Evolutionary conservation across 2,797 vertebrate species (phyloP), one percentile per base, ranked within the genome.

Genomic region (Mastacembelus armatus): DNA sequence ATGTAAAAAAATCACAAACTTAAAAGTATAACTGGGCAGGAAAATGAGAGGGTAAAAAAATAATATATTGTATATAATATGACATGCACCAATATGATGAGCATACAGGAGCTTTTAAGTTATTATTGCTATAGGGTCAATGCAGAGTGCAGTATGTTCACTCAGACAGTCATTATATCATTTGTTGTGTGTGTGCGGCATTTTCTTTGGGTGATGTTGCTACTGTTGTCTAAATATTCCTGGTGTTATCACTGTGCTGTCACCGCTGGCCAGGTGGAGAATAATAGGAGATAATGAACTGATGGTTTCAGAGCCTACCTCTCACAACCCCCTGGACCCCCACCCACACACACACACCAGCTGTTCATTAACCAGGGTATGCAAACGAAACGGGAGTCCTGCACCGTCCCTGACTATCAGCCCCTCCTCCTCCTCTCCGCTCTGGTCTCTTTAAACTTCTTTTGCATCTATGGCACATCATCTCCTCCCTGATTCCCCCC

Each of bases 331-430:
- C n/a, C 7, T 39, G 18, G 35, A 55, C 62, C 50, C 50, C 26
- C 65, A 44, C 61, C 22, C 47, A 24, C 62, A 24, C 57, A 39
- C 65, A 40, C 67, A 26, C 73, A 92, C 91, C 91, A 93, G 91
- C 92, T 95, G 93, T 94, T 95, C 95, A 96, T 97, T 96, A 96
- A 91, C 84, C 91, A 89, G 89, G 91, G 92, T 92, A 96, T 95
- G 94, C 93, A 95, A 95, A 96, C 83, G 71, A 92, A 90, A 85
- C 74, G 42, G 49, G 78, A 45, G 62, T 71, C 74, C 77, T 80
- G 66, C 50, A 66, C 83, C 81, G 88, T 83, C 85, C 85, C 77
- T 83, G 87, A 91, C 87, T 82, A 76, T 81, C 81, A 55, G 73
- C 74, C 63, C 74, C 79, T 79, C 70, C 63, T 71, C 58, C 79